Base-by-base conservation (phyloP, 2,797 vertebrate species). In the Parauchenoglanis punctatus region DNA sequence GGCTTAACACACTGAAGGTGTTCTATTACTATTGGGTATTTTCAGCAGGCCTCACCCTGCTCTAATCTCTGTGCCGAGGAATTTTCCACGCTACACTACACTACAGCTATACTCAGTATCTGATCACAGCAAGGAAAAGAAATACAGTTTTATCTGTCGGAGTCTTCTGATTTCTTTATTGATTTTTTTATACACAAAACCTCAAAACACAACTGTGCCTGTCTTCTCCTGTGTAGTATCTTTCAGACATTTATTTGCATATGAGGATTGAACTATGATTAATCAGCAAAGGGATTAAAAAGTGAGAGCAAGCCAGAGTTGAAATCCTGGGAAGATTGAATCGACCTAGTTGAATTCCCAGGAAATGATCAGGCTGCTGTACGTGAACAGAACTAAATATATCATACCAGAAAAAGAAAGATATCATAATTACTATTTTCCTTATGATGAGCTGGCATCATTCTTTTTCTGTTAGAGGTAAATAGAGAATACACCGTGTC, bases 171-270 rank as follows among this genome's bases (percentile, higher is more conserved):
- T 63, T 81, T 81, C 58, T 81, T 10, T 44, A 44, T 20, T 35
- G 54, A 78, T 58, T 40, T 58, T 58, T 8, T 35, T 78, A 58
- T 49, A 56, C n/a, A 31, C 25, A 54, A 49, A 40, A 54, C 17
- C 7, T 28, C 5, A 76, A 52, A 52, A 31, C 75, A 18, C n/a
- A 78, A 31, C 7, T 28, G 25, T 1, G 3, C 52, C 28, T n/a
- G 1, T 17, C 59, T 46, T 61, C 54, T 20, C 17, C 31, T 81
- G 15, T 59, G 13, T 25, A 25, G 5, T 40, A 61, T 40, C 31
- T 13, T 80, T 25, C 75, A 58, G 18, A 61, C 56, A 81, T 81
- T 81, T 63, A 81, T 63, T 63, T 81, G 35, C 3, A 46, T 10
- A 25, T 40, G n/a, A 81, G 58, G 23, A 81, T 18, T 46, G 4